Conservation (phyloP, 1,140 invertebrate genomes). For the Pteromalus puparum region DNA sequence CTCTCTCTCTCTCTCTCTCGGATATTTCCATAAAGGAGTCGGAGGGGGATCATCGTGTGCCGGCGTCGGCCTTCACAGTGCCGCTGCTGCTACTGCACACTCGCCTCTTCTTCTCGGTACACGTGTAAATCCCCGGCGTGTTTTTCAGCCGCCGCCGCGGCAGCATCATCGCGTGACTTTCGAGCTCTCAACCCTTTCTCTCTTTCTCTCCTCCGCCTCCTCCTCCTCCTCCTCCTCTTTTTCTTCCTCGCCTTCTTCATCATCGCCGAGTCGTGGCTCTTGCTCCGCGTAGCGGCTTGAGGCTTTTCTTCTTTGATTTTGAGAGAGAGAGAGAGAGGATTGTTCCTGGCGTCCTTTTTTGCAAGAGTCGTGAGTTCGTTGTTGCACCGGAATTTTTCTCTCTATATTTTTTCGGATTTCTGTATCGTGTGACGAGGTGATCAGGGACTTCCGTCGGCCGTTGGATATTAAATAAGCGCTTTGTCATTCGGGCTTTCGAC, state of each 20-base stretch:
- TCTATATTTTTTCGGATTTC: slow-evolving; percentile 2
- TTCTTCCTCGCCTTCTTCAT: background rate
- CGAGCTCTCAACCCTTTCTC: slow-evolving; percentile 27
- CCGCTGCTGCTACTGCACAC: slow-evolving; percentile 11
- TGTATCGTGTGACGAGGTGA: background rate
- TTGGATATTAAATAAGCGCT: background rate
- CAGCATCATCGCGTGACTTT: slow-evolving; percentile 48
- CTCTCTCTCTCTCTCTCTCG: too few relatives aligned
- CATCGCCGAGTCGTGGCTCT: background rate
- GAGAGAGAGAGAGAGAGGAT: background rate
- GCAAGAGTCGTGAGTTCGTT: background rate
- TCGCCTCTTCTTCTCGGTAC: slow-evolving; percentile 13
- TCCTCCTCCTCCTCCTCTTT: background rate
- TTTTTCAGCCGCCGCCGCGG: slow-evolving; percentile 15
- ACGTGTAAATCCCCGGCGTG: slow-evolving; percentile 43
- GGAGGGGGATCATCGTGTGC: slow-evolving; percentile 23
- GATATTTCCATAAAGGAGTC: slow-evolving; percentile 45
- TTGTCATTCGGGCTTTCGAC: background rate
- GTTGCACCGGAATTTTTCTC: background rate
- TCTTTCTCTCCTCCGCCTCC: background rate
- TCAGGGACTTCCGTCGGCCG: background rate
- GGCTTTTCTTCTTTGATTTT: slow-evolving; percentile 1
- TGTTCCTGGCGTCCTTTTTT: background rate
- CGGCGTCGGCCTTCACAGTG: background rate
- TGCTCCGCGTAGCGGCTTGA: background rate